Evolutionary conservation across 35 echinoderm and acorn worm genomes (phyloP).

Genomic region (Holothuria glaberrima): DNA sequence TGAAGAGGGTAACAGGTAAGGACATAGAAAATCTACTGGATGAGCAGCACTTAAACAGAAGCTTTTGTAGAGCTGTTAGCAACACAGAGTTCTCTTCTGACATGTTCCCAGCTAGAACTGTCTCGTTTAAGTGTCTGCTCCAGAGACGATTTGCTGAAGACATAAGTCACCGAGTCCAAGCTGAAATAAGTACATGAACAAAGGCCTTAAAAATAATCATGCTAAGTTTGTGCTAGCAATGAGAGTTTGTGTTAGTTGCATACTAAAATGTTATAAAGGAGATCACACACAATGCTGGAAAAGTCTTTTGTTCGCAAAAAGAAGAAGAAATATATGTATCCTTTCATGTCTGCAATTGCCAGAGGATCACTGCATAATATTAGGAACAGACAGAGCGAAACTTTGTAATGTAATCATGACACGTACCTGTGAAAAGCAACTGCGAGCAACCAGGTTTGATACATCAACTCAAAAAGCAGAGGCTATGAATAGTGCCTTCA

Average conservation of each 20-base stretch:
- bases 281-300: conserved; percentile 7
- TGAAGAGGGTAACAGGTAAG: background rate
- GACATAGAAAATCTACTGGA: conserved; percentile 3
- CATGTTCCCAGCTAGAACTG: background rate
- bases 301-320: conserved; percentile 29
- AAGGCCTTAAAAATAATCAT: background rate
- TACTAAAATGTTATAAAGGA: conserved; percentile 49
- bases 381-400: background rate
- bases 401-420: background rate
- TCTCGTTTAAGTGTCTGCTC: background rate
- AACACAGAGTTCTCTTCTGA: conserved; percentile 17
- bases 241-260: background rate
- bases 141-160: background rate
- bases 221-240: conserved; percentile 6
- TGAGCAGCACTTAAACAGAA: conserved; percentile 22
- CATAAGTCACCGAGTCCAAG: conserved; percentile 17
- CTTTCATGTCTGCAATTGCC: conserved; percentile 2
- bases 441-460: conserved; percentile 52
- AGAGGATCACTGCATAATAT: background rate
- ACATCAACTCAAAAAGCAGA: conserved; percentile 63
- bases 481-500: conserved; percentile 49
- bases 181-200: conserved; percentile 3
- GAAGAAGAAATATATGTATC: background rate
- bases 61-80: background rate
- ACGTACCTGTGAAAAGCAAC: conserved; percentile 30